A percentile compares a stretch with the other conserved stretches of the same genome.
phyloP scores from a whole-genome alignment of 2,797 vertebrate species.

The Sebastes umbrosus region DNA sequence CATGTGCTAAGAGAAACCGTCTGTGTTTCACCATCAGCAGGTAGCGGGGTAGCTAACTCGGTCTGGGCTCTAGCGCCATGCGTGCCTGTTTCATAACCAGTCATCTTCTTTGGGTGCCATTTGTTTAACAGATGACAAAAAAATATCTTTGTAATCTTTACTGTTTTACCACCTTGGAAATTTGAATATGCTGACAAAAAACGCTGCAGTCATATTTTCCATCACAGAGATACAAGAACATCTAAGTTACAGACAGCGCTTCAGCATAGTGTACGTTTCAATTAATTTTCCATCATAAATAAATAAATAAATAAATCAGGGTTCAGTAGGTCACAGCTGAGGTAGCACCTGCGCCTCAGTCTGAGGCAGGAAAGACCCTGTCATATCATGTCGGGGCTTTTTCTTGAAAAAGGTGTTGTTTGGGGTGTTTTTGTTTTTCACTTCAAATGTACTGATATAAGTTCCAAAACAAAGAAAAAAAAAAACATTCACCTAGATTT shows the following conservation, averaged over 20 bases:
- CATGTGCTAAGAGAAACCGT: no score
- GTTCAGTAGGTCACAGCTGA: conserved; percentile 14
- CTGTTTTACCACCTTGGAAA: neutral
- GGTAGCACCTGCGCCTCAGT: neutral
- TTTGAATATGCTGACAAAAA: neutral
- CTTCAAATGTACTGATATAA: neutral
- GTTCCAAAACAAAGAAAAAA: neutral
- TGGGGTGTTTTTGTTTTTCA: neutral
- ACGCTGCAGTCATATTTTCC: neutral
- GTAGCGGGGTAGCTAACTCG: no score
- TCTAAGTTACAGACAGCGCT: neutral
- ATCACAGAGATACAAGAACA: neutral
- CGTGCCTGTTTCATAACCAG: neutral
- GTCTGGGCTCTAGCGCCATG: neutral
- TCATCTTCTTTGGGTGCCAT: neutral
- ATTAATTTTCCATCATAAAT: conserved; percentile 12
- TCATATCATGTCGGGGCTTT: neutral
- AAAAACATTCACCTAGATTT: neutral
- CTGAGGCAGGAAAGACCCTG: conserved; percentile 13
- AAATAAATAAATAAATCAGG: neutral
- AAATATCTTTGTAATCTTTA: neutral
- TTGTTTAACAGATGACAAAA: neutral
- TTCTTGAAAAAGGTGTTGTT: neutral
- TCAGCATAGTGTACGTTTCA: neutral
- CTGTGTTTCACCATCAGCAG: no score